Evolutionary conservation across 1,140 invertebrate genomes (phyloP).

Genomic region (Scaptodrosophila lebanonensis): DNA sequence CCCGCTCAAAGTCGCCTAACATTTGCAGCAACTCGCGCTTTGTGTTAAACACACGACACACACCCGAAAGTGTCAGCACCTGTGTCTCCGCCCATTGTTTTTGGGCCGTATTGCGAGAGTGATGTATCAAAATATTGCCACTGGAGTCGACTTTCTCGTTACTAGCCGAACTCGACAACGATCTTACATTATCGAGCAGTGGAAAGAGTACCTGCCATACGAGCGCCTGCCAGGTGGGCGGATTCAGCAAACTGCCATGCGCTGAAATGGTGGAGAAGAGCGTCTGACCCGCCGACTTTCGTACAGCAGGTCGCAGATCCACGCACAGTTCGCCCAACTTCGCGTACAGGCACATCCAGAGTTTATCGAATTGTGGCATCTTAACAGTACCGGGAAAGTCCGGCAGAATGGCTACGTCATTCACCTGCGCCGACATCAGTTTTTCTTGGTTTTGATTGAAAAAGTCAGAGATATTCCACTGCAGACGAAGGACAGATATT

Average conservation of each 20-base stretch:
- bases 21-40: conserved; percentile 90
- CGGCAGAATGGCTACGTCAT: conserved; percentile 85
- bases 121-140: conserved; percentile 97
- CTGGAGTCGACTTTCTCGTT: conserved; percentile 94
- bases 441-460: conserved; percentile 96
- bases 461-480: conserved; percentile 99
- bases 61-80: conserved; percentile 82
- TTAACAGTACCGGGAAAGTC: conserved; percentile 90
- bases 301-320: conserved; percentile 94
- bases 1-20: conserved; percentile 93
- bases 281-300: conserved; percentile 99
- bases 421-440: conserved; percentile 84
- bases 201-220: conserved; percentile 97
- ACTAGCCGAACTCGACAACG: conserved; percentile 93
- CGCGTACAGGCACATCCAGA: conserved; percentile 97
- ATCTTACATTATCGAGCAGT: conserved; percentile 93
- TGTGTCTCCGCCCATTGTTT: conserved; percentile 99
- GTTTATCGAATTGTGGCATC: conserved; percentile 92
- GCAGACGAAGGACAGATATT: not conserved
- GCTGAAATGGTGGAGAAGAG: conserved; percentile 98
- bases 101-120: conserved; percentile 98
- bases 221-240: conserved; percentile 92
- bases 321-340: conserved; percentile 94
- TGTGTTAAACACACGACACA: conserved; percentile 89
- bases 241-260: conserved; percentile 92